A percentile compares a stretch with the other conserved stretches of the same genome.
These are phyloP conservation scores for Athripsodes cinereus DNA, from an alignment of 2,888 invertebrate genomes.

Conservation along the genomic window DNA sequence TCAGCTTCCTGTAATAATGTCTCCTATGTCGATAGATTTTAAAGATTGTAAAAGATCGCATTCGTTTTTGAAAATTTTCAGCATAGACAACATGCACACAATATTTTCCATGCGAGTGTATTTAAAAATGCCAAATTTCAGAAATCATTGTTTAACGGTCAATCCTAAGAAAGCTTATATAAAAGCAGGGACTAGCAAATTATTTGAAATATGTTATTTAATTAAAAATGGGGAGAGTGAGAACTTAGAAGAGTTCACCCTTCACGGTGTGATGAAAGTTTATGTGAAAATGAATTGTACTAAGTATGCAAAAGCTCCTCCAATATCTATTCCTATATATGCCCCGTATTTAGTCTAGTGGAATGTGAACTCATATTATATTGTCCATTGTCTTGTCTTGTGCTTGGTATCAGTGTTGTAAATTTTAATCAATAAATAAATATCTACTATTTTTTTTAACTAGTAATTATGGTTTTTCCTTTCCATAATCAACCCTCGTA, in stretches of 20 bases:
- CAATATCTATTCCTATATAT: constrained; percentile 13
- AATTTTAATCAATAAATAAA: too few relatives aligned
- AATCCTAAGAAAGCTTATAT: constrained; percentile 5
- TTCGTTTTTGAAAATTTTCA: background rate
- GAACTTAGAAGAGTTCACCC: background rate
- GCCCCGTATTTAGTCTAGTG: constrained; percentile 6
- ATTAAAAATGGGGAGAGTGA: constrained; percentile 2
- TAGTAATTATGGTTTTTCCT: too few relatives aligned
- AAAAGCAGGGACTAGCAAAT: constrained; percentile 5
- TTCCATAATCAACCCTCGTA: too few relatives aligned
- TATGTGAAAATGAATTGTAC: constrained; percentile 3
- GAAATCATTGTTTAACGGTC: background rate
- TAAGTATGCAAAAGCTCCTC: constrained; percentile 9
- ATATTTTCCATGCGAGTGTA: constrained; percentile 8
- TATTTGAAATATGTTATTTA: constrained; percentile 6
- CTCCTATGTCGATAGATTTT: constrained; percentile 11
- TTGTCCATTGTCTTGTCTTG: too few relatives aligned
- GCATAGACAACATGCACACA: constrained; percentile 5
- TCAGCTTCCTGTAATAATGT: constrained; percentile 7
- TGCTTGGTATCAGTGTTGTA: too few relatives aligned
- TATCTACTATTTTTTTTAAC: too few relatives aligned
- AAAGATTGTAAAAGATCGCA: background rate
- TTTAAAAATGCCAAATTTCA: constrained; percentile 2
- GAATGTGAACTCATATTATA: background rate
- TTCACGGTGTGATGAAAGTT: constrained; percentile 6